These are phyloP conservation scores for Drosophila merina DNA, from an alignment of 2,888 invertebrate species.

Conservation along the genomic window DNA sequence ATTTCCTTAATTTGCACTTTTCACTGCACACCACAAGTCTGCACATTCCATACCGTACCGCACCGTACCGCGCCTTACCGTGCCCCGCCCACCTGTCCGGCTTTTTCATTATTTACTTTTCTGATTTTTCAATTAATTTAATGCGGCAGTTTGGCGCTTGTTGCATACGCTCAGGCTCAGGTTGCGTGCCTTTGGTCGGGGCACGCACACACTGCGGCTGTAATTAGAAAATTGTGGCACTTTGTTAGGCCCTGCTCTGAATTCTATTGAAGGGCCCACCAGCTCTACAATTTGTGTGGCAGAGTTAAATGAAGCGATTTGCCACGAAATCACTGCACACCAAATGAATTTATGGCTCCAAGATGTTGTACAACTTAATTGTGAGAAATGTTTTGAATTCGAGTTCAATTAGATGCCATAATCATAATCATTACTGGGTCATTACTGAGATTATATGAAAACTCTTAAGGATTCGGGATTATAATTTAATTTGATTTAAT, in stretches of 20 bases:
- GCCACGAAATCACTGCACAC: conserved; percentile 12
- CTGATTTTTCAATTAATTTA: conserved; percentile 80
- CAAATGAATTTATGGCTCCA: conserved; percentile 16
- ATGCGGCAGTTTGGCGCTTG: conserved; percentile 73
- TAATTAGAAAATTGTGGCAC: conserved; percentile 80
- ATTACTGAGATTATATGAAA: not conserved
- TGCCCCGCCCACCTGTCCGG: conserved; percentile 7
- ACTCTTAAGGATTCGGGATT: not conserved
- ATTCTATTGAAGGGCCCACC: conserved; percentile 45
- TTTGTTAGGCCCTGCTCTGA: conserved; percentile 61
- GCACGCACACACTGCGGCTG: conserved; percentile 45
- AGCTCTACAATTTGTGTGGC: conserved; percentile 64
- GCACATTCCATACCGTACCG: not conserved
- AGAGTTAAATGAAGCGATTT: conserved; percentile 72
- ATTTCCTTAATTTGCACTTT: conserved; percentile 77
- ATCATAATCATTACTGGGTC: not conserved
- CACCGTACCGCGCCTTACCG: too few species aligned
- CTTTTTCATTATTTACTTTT: conserved; percentile 65
- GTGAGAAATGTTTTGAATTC: not conserved
- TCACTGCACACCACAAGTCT: conserved; percentile 7
- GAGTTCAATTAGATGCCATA: not conserved
- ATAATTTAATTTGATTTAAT: not conserved
- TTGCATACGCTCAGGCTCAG: conserved; percentile 51
- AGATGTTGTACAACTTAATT: conserved; percentile 1
- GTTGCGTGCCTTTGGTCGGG: conserved; percentile 54